Evolutionary conservation across 2,797 vertebrate genomes (phyloP).

Genomic region (Ambastaia sidthimunki): DNA sequence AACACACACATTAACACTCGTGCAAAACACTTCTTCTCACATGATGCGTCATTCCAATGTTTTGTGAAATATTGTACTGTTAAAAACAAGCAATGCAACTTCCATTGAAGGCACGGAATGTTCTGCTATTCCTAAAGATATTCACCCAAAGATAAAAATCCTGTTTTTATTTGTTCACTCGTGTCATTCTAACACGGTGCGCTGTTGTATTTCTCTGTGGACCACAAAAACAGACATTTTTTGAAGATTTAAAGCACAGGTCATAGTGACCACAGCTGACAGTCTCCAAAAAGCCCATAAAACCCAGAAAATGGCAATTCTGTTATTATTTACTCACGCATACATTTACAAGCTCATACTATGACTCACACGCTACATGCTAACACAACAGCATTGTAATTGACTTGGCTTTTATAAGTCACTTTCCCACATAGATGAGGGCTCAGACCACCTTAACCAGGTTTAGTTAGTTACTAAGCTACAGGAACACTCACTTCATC

Average conservation of each 20-base stretch:
- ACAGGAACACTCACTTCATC: background rate
- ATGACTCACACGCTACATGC: too few species aligned
- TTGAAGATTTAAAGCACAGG: background rate
- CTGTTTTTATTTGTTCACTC: background rate
- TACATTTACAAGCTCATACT: too few species aligned
- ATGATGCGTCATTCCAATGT: background rate
- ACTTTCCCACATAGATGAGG: slow-evolving; percentile 2
- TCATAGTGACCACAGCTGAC: background rate
- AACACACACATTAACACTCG: slow-evolving; percentile 23
- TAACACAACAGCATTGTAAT: background rate
- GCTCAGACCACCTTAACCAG: background rate
- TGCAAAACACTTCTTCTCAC: slow-evolving; percentile 13
- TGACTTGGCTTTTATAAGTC: slow-evolving; percentile 2
- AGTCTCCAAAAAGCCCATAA: background rate
- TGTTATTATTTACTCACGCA: too few species aligned
- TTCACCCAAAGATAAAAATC: background rate
- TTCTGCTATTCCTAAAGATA: background rate
- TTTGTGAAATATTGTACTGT: background rate
- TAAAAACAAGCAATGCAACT: background rate
- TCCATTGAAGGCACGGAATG: background rate
- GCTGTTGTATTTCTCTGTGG: background rate
- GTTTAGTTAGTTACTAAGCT: background rate
- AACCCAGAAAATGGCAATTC: background rate
- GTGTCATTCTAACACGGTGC: background rate
- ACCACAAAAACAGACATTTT: background rate